Evolutionary conservation across 1,140 invertebrate genomes (phyloP).

Genomic region (Caenorhabditis inopinata): DNA sequence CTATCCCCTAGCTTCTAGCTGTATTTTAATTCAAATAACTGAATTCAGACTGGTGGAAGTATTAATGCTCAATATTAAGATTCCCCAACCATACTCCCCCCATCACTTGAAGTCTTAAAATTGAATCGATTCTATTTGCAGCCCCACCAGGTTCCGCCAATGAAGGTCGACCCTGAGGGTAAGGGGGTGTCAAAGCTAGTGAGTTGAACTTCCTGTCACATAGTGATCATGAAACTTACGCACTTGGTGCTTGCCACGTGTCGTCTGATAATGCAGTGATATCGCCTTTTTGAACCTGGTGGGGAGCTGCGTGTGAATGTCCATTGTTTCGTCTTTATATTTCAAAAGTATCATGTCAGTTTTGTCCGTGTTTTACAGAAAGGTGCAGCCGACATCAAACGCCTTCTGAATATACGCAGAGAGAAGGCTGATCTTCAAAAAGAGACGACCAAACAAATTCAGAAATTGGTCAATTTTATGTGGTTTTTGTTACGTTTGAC

Average conservation of each 20-base stretch:
- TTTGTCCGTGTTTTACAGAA: slow-evolving; percentile 47
- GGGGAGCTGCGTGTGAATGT: neutral
- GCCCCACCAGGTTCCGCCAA: slow-evolving; percentile 34
- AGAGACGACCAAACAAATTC: slow-evolving; percentile 46
- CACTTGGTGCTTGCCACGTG: neutral
- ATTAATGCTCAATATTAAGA: too few species aligned
- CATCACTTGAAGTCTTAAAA: neutral
- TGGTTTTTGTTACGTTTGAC: neutral
- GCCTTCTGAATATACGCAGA: slow-evolving; percentile 44
- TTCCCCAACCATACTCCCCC: neutral
- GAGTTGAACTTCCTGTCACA: neutral
- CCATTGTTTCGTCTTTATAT: neutral
- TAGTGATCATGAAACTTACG: neutral
- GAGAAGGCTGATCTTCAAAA: slow-evolving; percentile 45
- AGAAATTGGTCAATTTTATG: slow-evolving; percentile 45
- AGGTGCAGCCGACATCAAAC: slow-evolving; percentile 45
- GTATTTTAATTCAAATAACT: too few species aligned
- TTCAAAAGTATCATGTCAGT: neutral
- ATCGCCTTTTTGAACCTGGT: slow-evolving; percentile 19
- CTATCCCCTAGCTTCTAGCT: too few species aligned
- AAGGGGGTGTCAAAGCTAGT: slow-evolving; percentile 25
- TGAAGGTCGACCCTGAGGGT: slow-evolving; percentile 31
- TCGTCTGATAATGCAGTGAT: neutral
- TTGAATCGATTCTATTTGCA: slow-evolving; percentile 23
- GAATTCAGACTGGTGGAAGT: too few species aligned